Evolutionary conservation across 2,888 invertebrate genomes (phyloP).

Genomic region (Drosophila ustulata): DNA sequence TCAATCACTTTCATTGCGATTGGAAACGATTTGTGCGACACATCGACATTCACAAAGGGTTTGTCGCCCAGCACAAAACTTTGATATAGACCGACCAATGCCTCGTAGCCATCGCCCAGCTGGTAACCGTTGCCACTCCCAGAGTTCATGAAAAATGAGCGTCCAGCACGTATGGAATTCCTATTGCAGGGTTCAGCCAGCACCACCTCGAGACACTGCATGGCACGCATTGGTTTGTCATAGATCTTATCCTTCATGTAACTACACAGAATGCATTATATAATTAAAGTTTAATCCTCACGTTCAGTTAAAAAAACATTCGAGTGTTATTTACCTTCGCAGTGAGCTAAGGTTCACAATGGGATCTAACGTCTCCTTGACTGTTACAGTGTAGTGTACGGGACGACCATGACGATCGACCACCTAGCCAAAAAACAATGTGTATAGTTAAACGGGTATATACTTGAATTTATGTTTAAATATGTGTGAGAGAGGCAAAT

Average conservation of each 20-base stretch:
- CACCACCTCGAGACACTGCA: conserved; percentile 89
- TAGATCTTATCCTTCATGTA: conserved; percentile 78
- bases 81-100: conserved; percentile 97
- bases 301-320: neutral
- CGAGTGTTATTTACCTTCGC: conserved; percentile 65
- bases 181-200: conserved; percentile 86
- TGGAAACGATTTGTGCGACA: conserved; percentile 93
- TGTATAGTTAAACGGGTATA: neutral
- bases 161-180: conserved; percentile 80
- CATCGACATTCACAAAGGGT: conserved; percentile 96
- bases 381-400: conserved; percentile 66
- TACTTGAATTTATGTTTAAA: too few species aligned
- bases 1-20: conserved; percentile 86
- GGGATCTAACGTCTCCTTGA: conserved; percentile 72
- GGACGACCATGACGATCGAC: conserved; percentile 59
- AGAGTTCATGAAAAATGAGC: conserved; percentile 91
- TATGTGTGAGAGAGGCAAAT: too few species aligned
- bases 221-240: conserved; percentile 84
- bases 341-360: conserved; percentile 77
- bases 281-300: neutral
- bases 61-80: conserved; percentile 95
- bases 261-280: conserved; percentile 47
- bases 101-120: conserved; percentile 93
- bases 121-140: conserved; percentile 62
- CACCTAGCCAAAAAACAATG: conserved; percentile 58